Evolutionary conservation across 2,797 vertebrate genomes (phyloP).

Genomic region (Heteromormyrus szaboi): DNA sequence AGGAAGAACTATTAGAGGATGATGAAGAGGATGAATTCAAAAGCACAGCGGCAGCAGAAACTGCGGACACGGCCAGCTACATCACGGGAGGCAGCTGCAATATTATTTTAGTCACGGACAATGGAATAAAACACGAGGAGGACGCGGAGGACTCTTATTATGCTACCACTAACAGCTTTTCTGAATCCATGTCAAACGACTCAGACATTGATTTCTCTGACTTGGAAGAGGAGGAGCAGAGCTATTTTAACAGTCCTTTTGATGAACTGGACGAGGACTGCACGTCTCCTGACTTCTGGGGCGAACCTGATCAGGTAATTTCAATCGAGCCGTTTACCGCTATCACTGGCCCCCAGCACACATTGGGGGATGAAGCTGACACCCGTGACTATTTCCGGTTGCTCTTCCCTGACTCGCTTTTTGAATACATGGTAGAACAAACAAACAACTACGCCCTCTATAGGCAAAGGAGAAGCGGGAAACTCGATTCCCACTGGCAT

Average conservation of each 20-base stretch:
- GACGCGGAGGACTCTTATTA: constrained; percentile 68
- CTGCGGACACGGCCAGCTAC: constrained; percentile 63
- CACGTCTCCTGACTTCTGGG: constrained; percentile 69
- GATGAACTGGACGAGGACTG: constrained; percentile 64
- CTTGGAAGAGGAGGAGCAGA: constrained; percentile 67
- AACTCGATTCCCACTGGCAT: constrained; percentile 73
- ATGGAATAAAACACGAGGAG: constrained; percentile 69
- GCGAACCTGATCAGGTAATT: constrained; percentile 72
- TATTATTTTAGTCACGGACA: constrained; percentile 70
- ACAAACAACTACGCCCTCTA: constrained; percentile 81
- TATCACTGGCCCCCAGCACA: constrained; percentile 69
- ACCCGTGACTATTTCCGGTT: constrained; percentile 79
- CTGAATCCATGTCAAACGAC: constrained; percentile 68
- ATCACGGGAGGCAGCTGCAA: constrained; percentile 68
- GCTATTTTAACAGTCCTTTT: constrained; percentile 62
- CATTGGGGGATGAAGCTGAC: constrained; percentile 72
- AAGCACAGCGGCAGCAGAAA: constrained; percentile 44
- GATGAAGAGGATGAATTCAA: constrained; percentile 46
- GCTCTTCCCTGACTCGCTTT: constrained; percentile 78
- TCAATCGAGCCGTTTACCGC: constrained; percentile 67
- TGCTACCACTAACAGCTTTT: constrained; percentile 66
- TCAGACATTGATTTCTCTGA: constrained; percentile 78
- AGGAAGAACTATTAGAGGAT: constrained; percentile 59
- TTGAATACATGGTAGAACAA: constrained; percentile 81
- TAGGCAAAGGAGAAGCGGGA: constrained; percentile 70